Evolutionary conservation across 2,113 vertebrate species (phyloP).

Genomic region (Collichthys lucidus): DNA sequence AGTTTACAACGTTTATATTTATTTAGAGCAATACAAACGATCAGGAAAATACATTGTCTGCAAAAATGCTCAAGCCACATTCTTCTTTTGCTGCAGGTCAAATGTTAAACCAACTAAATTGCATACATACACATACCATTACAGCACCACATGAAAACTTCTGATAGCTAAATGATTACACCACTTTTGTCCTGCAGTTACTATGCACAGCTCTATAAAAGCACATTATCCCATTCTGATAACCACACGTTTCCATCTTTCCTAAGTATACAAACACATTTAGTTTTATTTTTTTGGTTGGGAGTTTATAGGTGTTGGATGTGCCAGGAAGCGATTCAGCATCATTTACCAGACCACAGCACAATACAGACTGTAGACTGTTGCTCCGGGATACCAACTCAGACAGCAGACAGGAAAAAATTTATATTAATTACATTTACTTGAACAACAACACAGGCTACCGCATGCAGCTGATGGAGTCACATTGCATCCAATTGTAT

Average conservation of each 20-base stretch:
- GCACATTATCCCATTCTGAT: conserved; percentile 36
- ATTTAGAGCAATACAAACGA: conserved; percentile 17
- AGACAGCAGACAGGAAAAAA: conserved; percentile 57
- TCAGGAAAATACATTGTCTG: conserved; percentile 37
- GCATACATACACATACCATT: conserved; percentile 10
- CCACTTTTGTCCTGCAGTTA: conserved; percentile 34
- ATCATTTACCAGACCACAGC: conserved; percentile 58
- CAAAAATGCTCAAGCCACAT: conserved; percentile 37
- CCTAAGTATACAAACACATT: conserved; percentile 48
- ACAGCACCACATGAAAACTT: conserved; percentile 23
- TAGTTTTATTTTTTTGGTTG: conserved; percentile 27
- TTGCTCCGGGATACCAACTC: conserved; percentile 56
- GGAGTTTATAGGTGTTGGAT: conserved; percentile 59
- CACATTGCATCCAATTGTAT: neutral
- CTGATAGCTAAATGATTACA: conserved; percentile 52
- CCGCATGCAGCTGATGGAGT: conserved; percentile 13
- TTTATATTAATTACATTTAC: conserved; percentile 65
- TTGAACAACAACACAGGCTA: conserved; percentile 29
- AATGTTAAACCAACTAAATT: conserved; percentile 45
- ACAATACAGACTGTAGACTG: conserved; percentile 51
- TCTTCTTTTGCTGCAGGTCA: conserved; percentile 30
- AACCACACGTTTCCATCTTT: conserved; percentile 51
- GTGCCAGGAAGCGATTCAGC: conserved; percentile 60
- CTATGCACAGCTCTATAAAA: conserved; percentile 28
- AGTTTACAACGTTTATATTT: conserved; percentile 38